Conservation (phyloP, 2,113 vertebrate genomes). For the Solea senegalensis region DNA sequence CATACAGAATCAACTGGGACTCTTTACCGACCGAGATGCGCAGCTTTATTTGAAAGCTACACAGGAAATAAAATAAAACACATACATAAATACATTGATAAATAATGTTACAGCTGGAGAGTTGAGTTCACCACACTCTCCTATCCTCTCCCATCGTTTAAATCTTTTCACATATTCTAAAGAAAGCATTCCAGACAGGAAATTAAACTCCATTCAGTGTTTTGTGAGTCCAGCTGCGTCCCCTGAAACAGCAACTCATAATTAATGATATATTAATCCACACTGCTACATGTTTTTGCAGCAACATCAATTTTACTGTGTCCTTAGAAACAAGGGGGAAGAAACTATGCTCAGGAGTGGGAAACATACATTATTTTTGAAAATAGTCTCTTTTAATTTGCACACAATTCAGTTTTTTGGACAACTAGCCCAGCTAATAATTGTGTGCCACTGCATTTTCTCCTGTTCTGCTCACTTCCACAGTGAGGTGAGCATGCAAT, state of each 20-base stretch:
- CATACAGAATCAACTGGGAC: too few species aligned
- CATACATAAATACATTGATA: too few species aligned
- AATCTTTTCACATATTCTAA: background rate
- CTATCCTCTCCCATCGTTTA: background rate
- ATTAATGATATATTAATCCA: background rate
- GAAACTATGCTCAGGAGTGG: background rate
- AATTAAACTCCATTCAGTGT: slow-evolving; percentile 2
- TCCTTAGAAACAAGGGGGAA: background rate
- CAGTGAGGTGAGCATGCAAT: too few species aligned
- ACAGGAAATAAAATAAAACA: too few species aligned
- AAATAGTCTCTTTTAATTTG: background rate
- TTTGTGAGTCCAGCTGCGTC: background rate
- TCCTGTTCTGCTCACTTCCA: too few species aligned
- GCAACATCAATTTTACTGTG: slow-evolving; percentile 13
- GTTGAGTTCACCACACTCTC: background rate
- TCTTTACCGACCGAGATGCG: too few species aligned
- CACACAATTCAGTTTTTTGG: background rate
- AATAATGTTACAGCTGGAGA: too few species aligned
- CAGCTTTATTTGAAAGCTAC: too few species aligned
- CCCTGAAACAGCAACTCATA: background rate
- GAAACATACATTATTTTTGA: background rate
- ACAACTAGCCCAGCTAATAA: too few species aligned
- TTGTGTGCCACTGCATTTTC: too few species aligned
- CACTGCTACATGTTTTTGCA: background rate
- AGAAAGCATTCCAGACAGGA: background rate